A percentile compares a stretch with the other conserved stretches of the same genome.
Conservation (phyloP, 2,888 invertebrate species). For the Acleris sparsana region DNA sequence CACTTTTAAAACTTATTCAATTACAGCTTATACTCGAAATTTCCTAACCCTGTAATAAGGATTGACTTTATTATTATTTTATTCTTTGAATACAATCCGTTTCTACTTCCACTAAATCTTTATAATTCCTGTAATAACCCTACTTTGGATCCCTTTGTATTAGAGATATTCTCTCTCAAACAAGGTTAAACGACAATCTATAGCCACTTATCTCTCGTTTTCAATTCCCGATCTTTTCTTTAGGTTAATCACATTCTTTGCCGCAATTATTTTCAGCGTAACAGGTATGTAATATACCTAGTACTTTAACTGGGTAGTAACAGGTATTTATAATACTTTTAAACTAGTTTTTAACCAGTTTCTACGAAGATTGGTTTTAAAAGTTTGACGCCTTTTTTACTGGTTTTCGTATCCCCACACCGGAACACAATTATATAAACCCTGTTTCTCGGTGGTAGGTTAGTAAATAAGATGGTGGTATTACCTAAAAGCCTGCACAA, state of each 20-base stretch:
- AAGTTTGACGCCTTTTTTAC: too few relatives aligned
- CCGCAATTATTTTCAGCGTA: slow-evolving; percentile 16
- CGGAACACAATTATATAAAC: too few relatives aligned
- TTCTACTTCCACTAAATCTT: neutral
- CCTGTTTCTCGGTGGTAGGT: too few relatives aligned
- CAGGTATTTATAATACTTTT: too few relatives aligned
- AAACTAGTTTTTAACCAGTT: too few relatives aligned
- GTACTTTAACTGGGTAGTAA: neutral
- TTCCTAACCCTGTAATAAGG: too few relatives aligned
- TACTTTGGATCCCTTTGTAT: slow-evolving; percentile 16
- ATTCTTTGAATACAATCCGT: neutral
- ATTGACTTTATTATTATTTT: neutral
- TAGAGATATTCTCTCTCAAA: slow-evolving; percentile 17
- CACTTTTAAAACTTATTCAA: too few relatives aligned
- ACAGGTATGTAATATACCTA: neutral
- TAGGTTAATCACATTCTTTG: slow-evolving; percentile 16
- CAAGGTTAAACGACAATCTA: slow-evolving; percentile 7
- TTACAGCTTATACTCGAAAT: too few relatives aligned
- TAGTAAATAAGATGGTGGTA: too few relatives aligned
- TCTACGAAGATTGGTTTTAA: too few relatives aligned
- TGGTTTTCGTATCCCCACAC: too few relatives aligned
- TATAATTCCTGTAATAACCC: slow-evolving; percentile 14
- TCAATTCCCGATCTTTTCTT: slow-evolving; percentile 25
- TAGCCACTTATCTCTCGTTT: slow-evolving; percentile 20
- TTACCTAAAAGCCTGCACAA: too few relatives aligned